Evolutionary conservation across 2,888 invertebrate species (phyloP).

Genomic region (Hypselothyrea guttata): DNA sequence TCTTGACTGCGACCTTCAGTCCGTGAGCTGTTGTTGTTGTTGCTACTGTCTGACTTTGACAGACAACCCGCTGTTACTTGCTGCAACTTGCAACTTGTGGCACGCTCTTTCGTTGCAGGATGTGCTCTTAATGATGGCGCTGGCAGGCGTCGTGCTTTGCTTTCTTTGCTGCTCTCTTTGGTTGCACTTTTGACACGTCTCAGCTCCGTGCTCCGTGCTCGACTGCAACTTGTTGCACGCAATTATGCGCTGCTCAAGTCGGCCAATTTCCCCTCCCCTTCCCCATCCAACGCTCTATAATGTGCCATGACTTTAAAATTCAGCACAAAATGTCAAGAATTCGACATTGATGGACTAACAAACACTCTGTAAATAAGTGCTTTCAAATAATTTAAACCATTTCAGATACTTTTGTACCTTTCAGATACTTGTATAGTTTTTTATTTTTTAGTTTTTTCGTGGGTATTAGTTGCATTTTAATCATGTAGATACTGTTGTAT

Average conservation of each 20-base stretch:
- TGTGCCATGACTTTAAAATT: no score
- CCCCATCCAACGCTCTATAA: no score
- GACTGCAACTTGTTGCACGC: slow-evolving; percentile 58
- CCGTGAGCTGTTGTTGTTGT: slow-evolving; percentile 35
- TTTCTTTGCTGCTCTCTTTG: slow-evolving; percentile 27
- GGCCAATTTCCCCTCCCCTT: no score
- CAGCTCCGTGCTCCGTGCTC: background rate
- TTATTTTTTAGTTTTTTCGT: no score
- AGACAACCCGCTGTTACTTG: slow-evolving; percentile 45
- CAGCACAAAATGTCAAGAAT: no score
- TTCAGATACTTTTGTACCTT: no score
- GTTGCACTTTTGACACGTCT: slow-evolving; percentile 36
- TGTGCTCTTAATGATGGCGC: slow-evolving; percentile 22
- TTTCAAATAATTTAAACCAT: no score
- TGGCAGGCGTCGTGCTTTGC: slow-evolving; percentile 9
- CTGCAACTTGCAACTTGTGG: slow-evolving; percentile 23
- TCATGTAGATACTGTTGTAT: no score
- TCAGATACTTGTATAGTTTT: no score
- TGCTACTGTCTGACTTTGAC: slow-evolving; percentile 64
- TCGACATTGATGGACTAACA: no score
- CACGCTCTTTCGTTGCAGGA: slow-evolving; percentile 39
- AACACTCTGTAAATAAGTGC: no score
- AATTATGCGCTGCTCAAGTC: slow-evolving; percentile 44
- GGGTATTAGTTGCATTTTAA: no score
- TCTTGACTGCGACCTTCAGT: slow-evolving; percentile 60